phyloP scores from a whole-genome alignment of 2,797 vertebrate genomes.

The Toxotes lorentzi region DNA sequence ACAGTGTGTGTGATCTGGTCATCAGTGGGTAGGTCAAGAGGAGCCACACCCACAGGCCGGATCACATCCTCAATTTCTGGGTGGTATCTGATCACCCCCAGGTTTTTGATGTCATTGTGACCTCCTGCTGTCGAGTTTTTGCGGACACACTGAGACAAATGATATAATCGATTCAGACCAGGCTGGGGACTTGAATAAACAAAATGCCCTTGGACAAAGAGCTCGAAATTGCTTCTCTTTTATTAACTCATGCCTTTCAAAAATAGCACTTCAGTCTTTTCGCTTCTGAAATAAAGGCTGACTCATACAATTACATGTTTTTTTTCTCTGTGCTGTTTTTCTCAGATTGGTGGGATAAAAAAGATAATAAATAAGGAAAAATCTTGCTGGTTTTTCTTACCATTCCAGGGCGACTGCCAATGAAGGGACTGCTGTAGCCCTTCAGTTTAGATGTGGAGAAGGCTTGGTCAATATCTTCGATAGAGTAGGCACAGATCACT shows the following conservation, averaged over 20 bases:
- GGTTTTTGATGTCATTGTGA: constrained; percentile 78
- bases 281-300: constrained; percentile 16
- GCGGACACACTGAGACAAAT: constrained; percentile 77
- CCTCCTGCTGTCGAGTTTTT: constrained; percentile 71
- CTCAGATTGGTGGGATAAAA: not conserved
- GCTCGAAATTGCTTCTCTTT: constrained; percentile 39
- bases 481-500: constrained; percentile 89
- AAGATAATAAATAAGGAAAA: not conserved
- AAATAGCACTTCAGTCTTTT: constrained; percentile 34
- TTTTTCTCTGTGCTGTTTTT: constrained; percentile 7
- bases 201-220: constrained; percentile 37
- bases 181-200: constrained; percentile 12
- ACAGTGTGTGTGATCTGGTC: constrained; percentile 87
- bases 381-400: constrained; percentile 63
- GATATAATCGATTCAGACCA: constrained; percentile 7
- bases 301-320: constrained; percentile 16
- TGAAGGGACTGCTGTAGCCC: constrained; percentile 78
- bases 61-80: constrained; percentile 88
- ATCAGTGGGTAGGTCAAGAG: constrained; percentile 84
- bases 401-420: constrained; percentile 81
- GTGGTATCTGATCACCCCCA: constrained; percentile 85
- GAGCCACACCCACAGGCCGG: constrained; percentile 81
- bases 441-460: constrained; percentile 86
- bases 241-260: constrained; percentile 27
- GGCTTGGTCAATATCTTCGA: constrained; percentile 83